Base-by-base conservation (phyloP, 2,797 vertebrate genomes). In the Urocyon cinereoargenteus region DNA sequence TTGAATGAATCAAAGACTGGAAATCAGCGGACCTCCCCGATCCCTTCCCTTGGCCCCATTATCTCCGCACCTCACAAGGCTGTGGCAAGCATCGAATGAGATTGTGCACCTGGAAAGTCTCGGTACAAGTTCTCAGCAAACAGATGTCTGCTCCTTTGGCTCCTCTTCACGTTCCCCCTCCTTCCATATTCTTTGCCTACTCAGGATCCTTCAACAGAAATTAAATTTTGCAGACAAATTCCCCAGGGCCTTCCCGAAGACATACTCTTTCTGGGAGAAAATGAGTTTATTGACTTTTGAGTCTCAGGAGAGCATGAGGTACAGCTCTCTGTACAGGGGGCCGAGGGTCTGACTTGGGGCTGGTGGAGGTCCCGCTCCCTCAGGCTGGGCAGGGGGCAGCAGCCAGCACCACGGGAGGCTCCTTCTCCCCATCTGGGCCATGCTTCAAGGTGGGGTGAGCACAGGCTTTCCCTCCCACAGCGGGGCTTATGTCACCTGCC, bases 201-300 rank as follows among this genome's bases (percentile, higher is more conserved):
- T 86, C 83, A 61, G 72, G 84, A 92, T 40, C 62, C 79, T 90
- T 91, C 70, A 77, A 11, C 51, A 95, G 92, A 97, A 93, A 97
- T 96, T 81, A 85, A 94, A 68, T 72, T 94, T 89, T 86, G 64
- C 28, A 79, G 86, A 59, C 59, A 34, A 73, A 66, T 26, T 87
- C 91, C 91, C 61, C 16, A 62, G 55, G 73, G 86, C 51, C 73
- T 83, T 91, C 40, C 70, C 16, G 1, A 93, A 81, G 94, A 96
- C 64, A 72, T 18, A 57, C 45, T 83, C 70, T 92, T 96, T 90
- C 75, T 73, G 6, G 51, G 72, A 97, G 86, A 93, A 93, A 94
- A 95, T 97, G 86, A 95, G 53, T 91, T 84, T 89, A 88, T 96
- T 93, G 92, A 84, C 72, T 95, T 79, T 88, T 95, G 45, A 79